Base-by-base conservation (phyloP, 2,888 invertebrate species). In the Scaptomyza flava region DNA sequence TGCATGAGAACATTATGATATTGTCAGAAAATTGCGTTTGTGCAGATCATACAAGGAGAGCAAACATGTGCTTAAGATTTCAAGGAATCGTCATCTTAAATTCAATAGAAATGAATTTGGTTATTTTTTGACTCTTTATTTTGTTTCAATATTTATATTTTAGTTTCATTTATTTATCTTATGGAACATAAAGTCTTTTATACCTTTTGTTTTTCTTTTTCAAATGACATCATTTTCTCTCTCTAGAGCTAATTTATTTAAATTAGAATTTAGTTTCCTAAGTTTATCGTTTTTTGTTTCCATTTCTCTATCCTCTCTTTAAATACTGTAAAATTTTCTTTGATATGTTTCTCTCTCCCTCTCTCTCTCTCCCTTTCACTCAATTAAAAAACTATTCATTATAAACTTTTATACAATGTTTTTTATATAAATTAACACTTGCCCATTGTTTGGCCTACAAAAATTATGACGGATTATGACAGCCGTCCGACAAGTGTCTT, bases 401-500 rank as follows among this genome's bases (percentile, higher is more conserved):
- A 20, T 8, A 48, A 7, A 7, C 8, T 23, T 33, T 3, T 42
- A 8, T 48, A 23, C 11, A 33, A 30, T 58, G 1, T 41, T 11
- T 30, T 30, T 6, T 61, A 45, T 50, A 30, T 17, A 46, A 50
- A 42, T 48, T 59, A 54, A 27, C 48, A 63, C 23, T 60, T 51
- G 33, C 43, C 64, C 64, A 71, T 79, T 81, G 81, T 81, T 84
- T 84, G 81, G 79, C 81, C 81, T 84, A 72, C 81, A 61, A 20
- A 54, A 52, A 63, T 43, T 43, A 78, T 83, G 82, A 83, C 72
- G 68, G 82, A 76, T 82, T 71, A 73, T 76, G 82, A 83, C 86
- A 83, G 82, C 78, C 80, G 82, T 65, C 61, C 82, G 71, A 67
- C 85, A 82, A 76, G 80, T 80, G 85, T 77, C 78, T 53, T 54